phyloP scores from a whole-genome alignment of 2,113 vertebrate genomes.

The Saccopteryx bilineata region DNA sequence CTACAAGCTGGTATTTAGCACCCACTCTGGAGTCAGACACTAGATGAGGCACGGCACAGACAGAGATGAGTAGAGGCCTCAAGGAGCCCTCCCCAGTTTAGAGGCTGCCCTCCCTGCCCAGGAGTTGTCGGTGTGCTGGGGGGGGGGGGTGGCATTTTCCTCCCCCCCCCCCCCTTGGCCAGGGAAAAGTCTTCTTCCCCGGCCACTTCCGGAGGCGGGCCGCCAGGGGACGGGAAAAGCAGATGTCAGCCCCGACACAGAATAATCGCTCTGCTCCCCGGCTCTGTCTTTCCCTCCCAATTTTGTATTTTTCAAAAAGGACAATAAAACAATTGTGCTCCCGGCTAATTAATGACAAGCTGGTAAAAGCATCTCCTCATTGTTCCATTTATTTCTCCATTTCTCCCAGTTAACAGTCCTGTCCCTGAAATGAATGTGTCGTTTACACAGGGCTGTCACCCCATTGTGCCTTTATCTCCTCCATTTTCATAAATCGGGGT shows the following conservation, averaged over 20 bases:
- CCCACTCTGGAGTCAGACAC: background rate
- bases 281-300: conserved; percentile 91
- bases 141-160: background rate
- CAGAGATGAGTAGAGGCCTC: background rate
- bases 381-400: conserved; percentile 93
- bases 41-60: background rate
- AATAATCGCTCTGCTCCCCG: conserved; percentile 89
- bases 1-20: background rate
- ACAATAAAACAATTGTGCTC: conserved; percentile 95
- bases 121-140: background rate
- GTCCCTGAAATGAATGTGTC: conserved; percentile 93
- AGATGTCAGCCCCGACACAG: conserved; percentile 90
- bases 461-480: conserved; percentile 95
- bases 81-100: background rate
- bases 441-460: conserved; percentile 93
- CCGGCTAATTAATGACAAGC: conserved; percentile 96
- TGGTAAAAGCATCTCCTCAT: conserved; percentile 92
- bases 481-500: conserved; percentile 98
- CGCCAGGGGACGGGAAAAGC: conserved; percentile 85
- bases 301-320: conserved; percentile 93
- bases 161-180: conserved; percentile 21
- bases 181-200: conserved; percentile 81
- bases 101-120: rapidly evolving
- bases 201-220: conserved; percentile 83
- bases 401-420: conserved; percentile 91